Evolutionary conservation across 2,888 invertebrate species (phyloP), one percentile per base, ranked within the genome.

Genomic region (Tryphoninae sp.): DNA sequence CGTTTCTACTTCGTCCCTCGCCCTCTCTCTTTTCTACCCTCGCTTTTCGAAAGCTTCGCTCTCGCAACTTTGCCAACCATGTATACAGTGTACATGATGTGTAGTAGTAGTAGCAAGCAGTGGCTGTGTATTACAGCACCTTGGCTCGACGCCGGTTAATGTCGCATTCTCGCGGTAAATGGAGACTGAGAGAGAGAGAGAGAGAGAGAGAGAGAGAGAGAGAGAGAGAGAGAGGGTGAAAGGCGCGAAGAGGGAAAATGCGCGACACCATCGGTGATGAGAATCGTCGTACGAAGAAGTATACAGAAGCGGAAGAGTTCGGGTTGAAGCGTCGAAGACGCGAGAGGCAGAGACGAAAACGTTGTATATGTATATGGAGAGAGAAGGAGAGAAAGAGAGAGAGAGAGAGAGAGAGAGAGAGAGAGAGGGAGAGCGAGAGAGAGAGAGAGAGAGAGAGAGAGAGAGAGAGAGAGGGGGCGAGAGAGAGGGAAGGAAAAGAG

Each of bases 121-220:
- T 75, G 64, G n/a, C 74, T 65, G 72, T 42, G 58, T 74, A 73
- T 61, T 6, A 62, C 33, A 64, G 62, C 59, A 58, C 59, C 76
- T 78, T 49, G 76, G 55, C 64, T 68, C 59, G 73, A 83, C 83
- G 87, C 84, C 87, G 85, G 86, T 89, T 89, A 89, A 88, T 86
- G 88, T 87, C 86, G 87, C 86, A 86, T 89, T 87, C 86, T 86
- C 84, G 83, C 81, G 83, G 86, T 85, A 86, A 87, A 86, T 86
- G 83, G 82, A 84, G 80, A 84, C 77, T 16, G 78, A 69, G 80
- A 82, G 78, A 71, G 75, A 68, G 77, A 75, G 67, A 68, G 3
- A 64, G 71, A 26, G 68, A 40, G 68, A 65, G 53, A 33, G n/a
- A n/a, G 78, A 69, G 80, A 82, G 78, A 71, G 75, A 68, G 77